Evolutionary conservation across 1,140 invertebrate genomes (phyloP).

Genomic region (Pogonognathellus flavescens): DNA sequence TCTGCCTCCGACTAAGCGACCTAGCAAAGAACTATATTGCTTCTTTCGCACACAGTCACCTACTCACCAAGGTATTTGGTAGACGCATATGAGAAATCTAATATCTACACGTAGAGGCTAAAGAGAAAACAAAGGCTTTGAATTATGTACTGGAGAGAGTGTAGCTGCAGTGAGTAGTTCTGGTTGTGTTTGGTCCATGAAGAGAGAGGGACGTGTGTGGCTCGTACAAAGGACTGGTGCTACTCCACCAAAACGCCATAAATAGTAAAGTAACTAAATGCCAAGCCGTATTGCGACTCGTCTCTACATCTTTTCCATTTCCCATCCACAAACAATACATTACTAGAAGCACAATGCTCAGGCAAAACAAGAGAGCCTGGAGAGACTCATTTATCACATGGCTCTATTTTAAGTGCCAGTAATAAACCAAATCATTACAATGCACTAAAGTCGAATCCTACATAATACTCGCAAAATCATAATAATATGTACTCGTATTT

Average conservation of each 20-base stretch:
- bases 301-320: conserved; percentile 23
- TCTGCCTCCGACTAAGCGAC: too few relatives aligned
- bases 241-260: background rate
- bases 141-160: background rate
- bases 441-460: conserved; percentile 1
- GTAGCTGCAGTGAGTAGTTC: too few relatives aligned
- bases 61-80: too few relatives aligned
- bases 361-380: conserved; percentile 15
- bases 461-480: background rate
- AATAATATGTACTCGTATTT: conserved; percentile 8
- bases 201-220: too few relatives aligned
- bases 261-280: conserved; percentile 6
- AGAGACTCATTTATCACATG: conserved; percentile 41
- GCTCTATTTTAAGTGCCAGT: conserved; percentile 42
- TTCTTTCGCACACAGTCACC: too few relatives aligned
- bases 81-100: too few relatives aligned
- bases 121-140: conserved; percentile 21
- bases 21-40: too few relatives aligned
- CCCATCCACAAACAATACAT: background rate
- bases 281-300: background rate
- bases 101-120: too few relatives aligned
- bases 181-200: too few relatives aligned
- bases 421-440: conserved; percentile 44
- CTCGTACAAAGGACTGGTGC: too few relatives aligned
- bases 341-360: conserved; percentile 6